A percentile compares a stretch with the other conserved stretches of the same genome.
These are phyloP conservation scores for Glaucopsyche alexis DNA, from an alignment of 2,888 invertebrate species.

Conservation along the genomic window DNA sequence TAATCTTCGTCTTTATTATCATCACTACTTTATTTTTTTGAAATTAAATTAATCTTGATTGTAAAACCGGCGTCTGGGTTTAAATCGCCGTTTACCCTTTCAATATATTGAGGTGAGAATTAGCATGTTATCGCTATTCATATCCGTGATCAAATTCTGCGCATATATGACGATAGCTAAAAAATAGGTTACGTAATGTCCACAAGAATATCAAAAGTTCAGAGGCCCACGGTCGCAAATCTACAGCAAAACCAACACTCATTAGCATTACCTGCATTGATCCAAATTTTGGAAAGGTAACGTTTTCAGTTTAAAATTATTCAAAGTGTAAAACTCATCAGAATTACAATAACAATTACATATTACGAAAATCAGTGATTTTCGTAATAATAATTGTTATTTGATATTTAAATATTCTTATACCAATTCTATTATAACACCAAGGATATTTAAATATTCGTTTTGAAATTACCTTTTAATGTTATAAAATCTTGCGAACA, in stretches of 20 bases:
- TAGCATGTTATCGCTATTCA: conserved; percentile 6
- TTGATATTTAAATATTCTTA: too few relatives aligned
- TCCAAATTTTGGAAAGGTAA: too few relatives aligned
- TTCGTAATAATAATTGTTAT: too few relatives aligned
- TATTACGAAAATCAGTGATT: background rate
- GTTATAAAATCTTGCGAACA: too few relatives aligned
- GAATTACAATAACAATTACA: too few relatives aligned
- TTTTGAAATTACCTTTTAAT: too few relatives aligned
- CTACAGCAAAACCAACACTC: background rate
- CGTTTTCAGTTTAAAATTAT: too few relatives aligned
- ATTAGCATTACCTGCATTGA: background rate
- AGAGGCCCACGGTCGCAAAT: background rate
- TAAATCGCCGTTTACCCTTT: background rate
- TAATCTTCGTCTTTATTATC: background rate
- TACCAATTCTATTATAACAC: too few relatives aligned
- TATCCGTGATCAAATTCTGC: conserved; percentile 3
- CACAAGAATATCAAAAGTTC: background rate
- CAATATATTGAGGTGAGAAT: conserved; percentile 8
- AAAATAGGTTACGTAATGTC: conserved; percentile 1
- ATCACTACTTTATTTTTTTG: background rate
- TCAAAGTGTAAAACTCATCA: too few relatives aligned
- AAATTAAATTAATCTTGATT: background rate
- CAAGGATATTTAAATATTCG: too few relatives aligned
- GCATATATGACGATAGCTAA: conserved; percentile 1
- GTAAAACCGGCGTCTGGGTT: background rate